Conservation (phyloP, 2,888 invertebrate genomes). For the Cacoxenus indagator region DNA sequence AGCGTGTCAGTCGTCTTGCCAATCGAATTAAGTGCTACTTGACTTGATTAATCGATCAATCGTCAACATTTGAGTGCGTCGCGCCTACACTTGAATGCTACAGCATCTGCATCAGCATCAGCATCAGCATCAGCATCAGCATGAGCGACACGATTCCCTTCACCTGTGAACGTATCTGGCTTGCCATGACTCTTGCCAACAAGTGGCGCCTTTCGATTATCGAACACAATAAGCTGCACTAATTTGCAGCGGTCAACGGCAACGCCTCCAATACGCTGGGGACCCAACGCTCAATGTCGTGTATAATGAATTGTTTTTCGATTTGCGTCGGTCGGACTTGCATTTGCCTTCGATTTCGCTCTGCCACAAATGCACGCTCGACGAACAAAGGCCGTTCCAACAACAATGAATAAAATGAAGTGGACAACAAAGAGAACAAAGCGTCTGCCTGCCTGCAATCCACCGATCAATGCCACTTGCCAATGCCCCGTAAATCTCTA, state of each 20-base stretch:
- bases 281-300: neutral
- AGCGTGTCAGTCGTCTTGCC: no score
- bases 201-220: constrained; percentile 51
- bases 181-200: no score
- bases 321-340: constrained; percentile 51
- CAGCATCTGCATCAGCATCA: constrained; percentile 5
- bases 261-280: constrained; percentile 46
- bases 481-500: neutral
- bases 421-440: neutral
- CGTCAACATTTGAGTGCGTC: no score
- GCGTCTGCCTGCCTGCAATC: neutral
- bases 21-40: constrained; percentile 49
- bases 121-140: neutral
- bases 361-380: neutral
- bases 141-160: neutral
- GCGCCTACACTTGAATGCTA: no score
- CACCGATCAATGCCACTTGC: neutral
- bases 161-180: neutral
- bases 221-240: constrained; percentile 28
- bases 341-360: constrained; percentile 28
- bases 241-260: constrained; percentile 48
- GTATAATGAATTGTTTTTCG: constrained; percentile 64
- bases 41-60: constrained; percentile 59
- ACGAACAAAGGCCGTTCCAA: neutral
- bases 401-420: neutral